Conservation (phyloP, 1,140 invertebrate genomes). For the Neodiprion fabricii region DNA sequence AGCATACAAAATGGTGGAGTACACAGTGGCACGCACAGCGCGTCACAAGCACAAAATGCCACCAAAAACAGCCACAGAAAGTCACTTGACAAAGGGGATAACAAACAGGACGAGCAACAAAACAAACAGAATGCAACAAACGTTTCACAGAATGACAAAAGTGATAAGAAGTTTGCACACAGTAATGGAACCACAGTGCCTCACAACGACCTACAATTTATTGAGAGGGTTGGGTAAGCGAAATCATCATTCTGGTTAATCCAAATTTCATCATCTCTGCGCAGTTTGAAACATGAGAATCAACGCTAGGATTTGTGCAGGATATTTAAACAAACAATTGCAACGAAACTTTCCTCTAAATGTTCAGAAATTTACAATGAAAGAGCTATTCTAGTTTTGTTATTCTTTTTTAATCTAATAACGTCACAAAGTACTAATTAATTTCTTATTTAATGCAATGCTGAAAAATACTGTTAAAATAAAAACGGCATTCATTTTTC, state of each 20-base stretch:
- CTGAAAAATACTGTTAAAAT: too few relatives aligned
- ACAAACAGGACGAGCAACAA: constrained; percentile 32
- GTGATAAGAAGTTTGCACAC: constrained; percentile 59
- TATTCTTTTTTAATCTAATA: too few relatives aligned
- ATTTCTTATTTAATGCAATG: too few relatives aligned
- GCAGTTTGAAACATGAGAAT: constrained; percentile 19
- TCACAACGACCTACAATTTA: constrained; percentile 61
- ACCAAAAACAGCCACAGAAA: constrained; percentile 64
- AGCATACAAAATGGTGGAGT: constrained; percentile 59
- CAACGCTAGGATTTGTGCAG: too few relatives aligned
- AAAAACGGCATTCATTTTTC: too few relatives aligned
- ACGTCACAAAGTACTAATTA: too few relatives aligned
- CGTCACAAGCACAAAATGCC: constrained; percentile 47
- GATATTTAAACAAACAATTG: constrained; percentile 16
- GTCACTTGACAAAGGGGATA: constrained; percentile 62
- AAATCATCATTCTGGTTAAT: constrained; percentile 8
- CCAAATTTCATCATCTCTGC: background rate
- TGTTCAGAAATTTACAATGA: constrained; percentile 16
- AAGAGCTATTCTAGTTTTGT: background rate
- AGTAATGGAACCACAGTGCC: constrained; percentile 61
- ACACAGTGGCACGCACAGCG: constrained; percentile 48
- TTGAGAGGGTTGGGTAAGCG: constrained; percentile 62
- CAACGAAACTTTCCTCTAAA: constrained; percentile 13
- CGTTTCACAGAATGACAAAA: constrained; percentile 55
- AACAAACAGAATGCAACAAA: constrained; percentile 49